Conservation (phyloP, 2,888 invertebrate genomes). For the Drosophila ustulata region DNA sequence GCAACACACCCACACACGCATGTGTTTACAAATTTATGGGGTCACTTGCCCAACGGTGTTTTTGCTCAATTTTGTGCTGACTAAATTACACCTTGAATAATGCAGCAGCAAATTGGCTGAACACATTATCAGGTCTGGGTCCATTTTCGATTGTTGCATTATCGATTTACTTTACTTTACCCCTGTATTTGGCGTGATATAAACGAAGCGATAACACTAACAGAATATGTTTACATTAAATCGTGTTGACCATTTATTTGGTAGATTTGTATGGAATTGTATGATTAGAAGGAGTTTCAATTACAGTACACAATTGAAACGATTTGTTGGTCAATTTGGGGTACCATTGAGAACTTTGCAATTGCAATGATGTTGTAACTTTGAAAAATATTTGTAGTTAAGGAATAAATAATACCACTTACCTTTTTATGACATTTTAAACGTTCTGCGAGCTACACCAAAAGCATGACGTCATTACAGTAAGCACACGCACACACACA, state of each 20-base stretch:
- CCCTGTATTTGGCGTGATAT: neutral
- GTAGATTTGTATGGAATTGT: neutral
- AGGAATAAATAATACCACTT: conserved; percentile 39
- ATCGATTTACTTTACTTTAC: neutral
- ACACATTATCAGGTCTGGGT: conserved; percentile 5
- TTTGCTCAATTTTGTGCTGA: conserved; percentile 14
- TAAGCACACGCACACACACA: conserved; percentile 30
- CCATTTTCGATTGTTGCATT: neutral
- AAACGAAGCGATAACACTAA: neutral
- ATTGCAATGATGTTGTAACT: conserved; percentile 20
- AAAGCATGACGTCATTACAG: conserved; percentile 53
- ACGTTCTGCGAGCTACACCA: conserved; percentile 45
- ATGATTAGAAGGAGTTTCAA: neutral
- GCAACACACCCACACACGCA: neutral
- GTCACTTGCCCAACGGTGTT: conserved; percentile 11
- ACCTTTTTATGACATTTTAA: conserved; percentile 59
- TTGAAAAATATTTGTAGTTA: neutral
- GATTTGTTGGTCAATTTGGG: neutral
- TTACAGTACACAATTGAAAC: neutral
- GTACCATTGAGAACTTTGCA: conserved; percentile 73
- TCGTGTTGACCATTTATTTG: neutral
- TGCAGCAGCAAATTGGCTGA: conserved; percentile 6
- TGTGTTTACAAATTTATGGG: neutral
- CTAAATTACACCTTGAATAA: conserved; percentile 20
- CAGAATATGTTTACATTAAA: neutral